Conservation (phyloP, 2,113 vertebrate species). For the Hassar affinis region DNA sequence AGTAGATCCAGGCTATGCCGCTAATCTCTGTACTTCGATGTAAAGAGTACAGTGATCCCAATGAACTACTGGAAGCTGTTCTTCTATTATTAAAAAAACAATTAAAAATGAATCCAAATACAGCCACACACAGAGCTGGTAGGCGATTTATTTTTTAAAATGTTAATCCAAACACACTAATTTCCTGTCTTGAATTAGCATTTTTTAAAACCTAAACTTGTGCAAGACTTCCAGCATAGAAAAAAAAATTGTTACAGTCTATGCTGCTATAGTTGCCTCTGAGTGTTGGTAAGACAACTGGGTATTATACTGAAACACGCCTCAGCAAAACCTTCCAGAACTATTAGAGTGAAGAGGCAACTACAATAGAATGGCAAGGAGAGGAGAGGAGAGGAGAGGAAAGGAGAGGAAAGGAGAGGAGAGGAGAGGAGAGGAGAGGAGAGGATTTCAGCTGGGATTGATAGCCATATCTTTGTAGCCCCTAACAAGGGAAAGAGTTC, state of each 20-base stretch:
- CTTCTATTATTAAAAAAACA: too few relatives aligned
- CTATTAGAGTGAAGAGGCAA: conserved; percentile 43
- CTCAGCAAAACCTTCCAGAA: conserved; percentile 43
- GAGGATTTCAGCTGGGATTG: neutral
- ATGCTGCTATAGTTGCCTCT: neutral
- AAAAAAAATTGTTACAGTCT: neutral
- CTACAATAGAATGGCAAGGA: conserved; percentile 12
- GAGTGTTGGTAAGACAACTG: conserved; percentile 24
- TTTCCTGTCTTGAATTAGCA: neutral
- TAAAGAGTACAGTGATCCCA: neutral
- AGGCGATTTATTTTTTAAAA: neutral
- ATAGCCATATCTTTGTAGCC: conserved; percentile 6
- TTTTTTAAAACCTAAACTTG: conserved; percentile 8
- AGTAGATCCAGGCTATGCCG: neutral
- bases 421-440: neutral
- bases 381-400: neutral
- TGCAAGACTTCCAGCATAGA: neutral
- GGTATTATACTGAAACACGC: conserved; percentile 38
- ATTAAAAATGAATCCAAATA: neutral
- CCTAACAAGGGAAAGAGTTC: conserved; percentile 22
- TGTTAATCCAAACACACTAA: neutral
- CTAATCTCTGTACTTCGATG: neutral
- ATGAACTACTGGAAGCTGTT: neutral
- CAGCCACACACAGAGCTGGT: neutral
- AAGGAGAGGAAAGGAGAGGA: neutral